Conservation (phyloP, 2,797 vertebrate genomes). For the Xenopus petersii region DNA sequence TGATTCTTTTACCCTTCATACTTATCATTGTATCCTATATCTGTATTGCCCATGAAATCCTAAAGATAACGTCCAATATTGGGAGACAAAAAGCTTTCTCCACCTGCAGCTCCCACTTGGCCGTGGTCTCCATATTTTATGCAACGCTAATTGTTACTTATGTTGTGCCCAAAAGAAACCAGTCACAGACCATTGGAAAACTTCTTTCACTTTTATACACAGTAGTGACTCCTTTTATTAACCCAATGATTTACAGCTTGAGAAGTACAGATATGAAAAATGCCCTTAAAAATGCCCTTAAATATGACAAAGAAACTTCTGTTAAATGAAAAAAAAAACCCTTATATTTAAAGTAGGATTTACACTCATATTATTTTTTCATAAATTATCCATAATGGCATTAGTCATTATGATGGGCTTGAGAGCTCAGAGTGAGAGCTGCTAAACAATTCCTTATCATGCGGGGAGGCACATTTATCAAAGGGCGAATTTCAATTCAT, state of each 20-base stretch:
- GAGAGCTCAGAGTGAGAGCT: no score
- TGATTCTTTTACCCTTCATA: constrained; percentile 10
- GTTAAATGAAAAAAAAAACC: no score
- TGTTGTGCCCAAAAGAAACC: constrained; percentile 1
- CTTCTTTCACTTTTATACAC: constrained; percentile 10
- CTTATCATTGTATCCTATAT: constrained; percentile 25
- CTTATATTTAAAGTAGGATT: no score
- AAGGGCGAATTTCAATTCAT: no score
- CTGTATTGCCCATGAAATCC: constrained; percentile 16
- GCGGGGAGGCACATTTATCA: no score
- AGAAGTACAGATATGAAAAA: background rate
- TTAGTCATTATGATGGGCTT: no score
- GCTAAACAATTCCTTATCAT: no score
- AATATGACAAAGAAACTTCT: no score
- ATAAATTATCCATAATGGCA: no score
- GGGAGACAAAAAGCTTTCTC: constrained; percentile 3
- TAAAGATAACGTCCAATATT: background rate
- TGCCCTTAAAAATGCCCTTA: background rate
- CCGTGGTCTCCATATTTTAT: constrained; percentile 24
- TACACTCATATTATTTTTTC: no score
- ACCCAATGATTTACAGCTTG: constrained; percentile 24
- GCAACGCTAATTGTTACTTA: constrained; percentile 20
- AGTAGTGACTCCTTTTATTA: constrained; percentile 21
- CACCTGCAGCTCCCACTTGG: constrained; percentile 25
- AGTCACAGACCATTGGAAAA: constrained; percentile 13